Base-by-base conservation (phyloP, 2,797 vertebrate species). In the Coreius guichenoti region DNA sequence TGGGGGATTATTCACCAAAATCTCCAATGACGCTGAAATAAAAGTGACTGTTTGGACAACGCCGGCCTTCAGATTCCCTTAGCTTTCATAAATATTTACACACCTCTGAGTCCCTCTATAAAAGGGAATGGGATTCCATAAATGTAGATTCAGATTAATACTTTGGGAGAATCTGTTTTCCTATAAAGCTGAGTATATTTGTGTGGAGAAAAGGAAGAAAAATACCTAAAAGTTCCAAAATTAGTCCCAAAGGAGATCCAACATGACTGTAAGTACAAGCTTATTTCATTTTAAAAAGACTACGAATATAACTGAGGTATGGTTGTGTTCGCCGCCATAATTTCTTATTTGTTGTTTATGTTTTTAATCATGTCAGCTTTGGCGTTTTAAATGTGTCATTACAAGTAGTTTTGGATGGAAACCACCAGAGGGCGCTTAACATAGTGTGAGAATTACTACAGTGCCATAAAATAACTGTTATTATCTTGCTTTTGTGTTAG, bases 11-110 rank as follows among this genome's bases (percentile, higher is more conserved):
- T 88, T 87, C 76, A 68, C 70, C 74, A 84, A 89, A 86, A 85
- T 89, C 90, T 91, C 84, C 80, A 88, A 74, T 90, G 87, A 87
- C 89, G 13, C 74, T 68, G 77, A 83, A 84, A 86, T 72, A 81
- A 84, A 84, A 81, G 21, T 83, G 83, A 26, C 31, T 63, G 77
- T 43, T 85, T 39, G 77, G 78, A 86, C 26, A 47, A 47, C 43
- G n/a, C 81, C 6, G 26, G 76, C 45, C 63, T 23, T 65, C 29
- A 80, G 84, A 86, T 81, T 86, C 80, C 33, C 3, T 75, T 4
- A 43, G 83, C 77, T 85, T 89, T 90, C 80, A 83, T 85, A 45
- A 74, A 74, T 36, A 16, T 36, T 73, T 58, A 80, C n/a, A 77
- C 65, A 72, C 56, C 2, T 43, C 47, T 1, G 49, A 51, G 56